phyloP scores from a whole-genome alignment of 2,888 invertebrate genomes.

The Penaeus monodon region DNA sequence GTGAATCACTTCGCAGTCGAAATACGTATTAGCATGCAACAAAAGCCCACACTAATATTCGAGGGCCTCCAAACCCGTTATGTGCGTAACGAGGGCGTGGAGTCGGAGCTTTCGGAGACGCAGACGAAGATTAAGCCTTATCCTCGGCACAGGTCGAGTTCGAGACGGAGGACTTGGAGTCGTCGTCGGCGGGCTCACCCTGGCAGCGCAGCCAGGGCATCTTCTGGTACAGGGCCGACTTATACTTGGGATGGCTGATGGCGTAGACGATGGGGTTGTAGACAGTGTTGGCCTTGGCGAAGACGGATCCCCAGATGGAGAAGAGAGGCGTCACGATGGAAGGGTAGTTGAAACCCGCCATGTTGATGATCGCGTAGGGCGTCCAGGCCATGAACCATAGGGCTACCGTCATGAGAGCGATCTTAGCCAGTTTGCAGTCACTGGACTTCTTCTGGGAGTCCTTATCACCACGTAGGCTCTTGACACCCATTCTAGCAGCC shows the following conservation, averaged over 20 bases:
- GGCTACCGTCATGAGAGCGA: constrained; percentile 60
- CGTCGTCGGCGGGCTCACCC: constrained; percentile 3
- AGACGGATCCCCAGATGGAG: constrained; percentile 69
- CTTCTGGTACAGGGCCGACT: constrained; percentile 35
- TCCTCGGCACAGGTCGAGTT: constrained; percentile 15
- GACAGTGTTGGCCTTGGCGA: constrained; percentile 69
- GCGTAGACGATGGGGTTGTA: constrained; percentile 67
- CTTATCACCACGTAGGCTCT: constrained; percentile 79
- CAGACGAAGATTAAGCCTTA: constrained; percentile 5
- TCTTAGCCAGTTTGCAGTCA: constrained; percentile 63
- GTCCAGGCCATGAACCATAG: constrained; percentile 67
- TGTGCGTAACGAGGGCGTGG: too few relatives aligned
- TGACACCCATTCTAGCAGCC: constrained; percentile 94
- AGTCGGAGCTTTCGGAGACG: too few relatives aligned
- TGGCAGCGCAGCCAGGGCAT: constrained; percentile 40
- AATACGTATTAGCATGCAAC: too few relatives aligned
- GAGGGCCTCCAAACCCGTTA: too few relatives aligned
- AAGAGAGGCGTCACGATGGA: constrained; percentile 68
- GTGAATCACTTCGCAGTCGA: too few relatives aligned
- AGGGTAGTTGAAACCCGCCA: constrained; percentile 67
- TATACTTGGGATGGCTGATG: constrained; percentile 66
- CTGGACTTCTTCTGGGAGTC: constrained; percentile 42
- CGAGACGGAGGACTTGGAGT: constrained; percentile 37
- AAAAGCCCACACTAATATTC: too few relatives aligned
- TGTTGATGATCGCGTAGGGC: constrained; percentile 67